A percentile compares a stretch with the other conserved stretches of the same genome.
Evolutionary conservation across 2,113 vertebrate genomes (phyloP).

Genomic region (Corvus hawaiiensis): DNA sequence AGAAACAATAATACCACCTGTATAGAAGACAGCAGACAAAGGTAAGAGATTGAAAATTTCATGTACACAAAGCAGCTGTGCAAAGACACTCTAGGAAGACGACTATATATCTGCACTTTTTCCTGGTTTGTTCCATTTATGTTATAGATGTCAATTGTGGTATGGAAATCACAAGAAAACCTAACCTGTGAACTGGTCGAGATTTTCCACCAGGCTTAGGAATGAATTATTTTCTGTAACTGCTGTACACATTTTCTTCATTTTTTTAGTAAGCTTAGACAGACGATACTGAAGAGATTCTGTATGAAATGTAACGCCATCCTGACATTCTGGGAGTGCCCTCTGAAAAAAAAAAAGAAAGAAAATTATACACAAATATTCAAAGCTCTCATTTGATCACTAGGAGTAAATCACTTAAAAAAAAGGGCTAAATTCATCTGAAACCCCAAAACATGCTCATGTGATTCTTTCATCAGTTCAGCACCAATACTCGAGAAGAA

Average conservation of each 20-base stretch:
- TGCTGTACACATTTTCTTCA: constrained; percentile 85
- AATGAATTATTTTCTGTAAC: constrained; percentile 77
- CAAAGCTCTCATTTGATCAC: background rate
- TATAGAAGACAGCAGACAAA: background rate
- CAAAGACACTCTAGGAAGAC: background rate
- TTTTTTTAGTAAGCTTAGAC: constrained; percentile 80
- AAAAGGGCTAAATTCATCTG: background rate
- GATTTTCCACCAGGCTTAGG: constrained; percentile 81
- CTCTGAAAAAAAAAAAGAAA: constrained; percentile 12
- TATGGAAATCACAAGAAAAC: background rate
- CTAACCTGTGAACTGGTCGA: constrained; percentile 88
- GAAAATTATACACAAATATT: background rate
- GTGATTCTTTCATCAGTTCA: background rate
- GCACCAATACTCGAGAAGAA: background rate
- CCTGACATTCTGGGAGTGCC: background rate
- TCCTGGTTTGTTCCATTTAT: background rate
- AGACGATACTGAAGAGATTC: constrained; percentile 81
- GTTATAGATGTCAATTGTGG: background rate
- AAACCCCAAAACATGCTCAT: background rate
- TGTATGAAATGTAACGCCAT: background rate
- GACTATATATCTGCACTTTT: background rate
- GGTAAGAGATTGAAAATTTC: background rate
- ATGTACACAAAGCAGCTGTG: rapidly evolving
- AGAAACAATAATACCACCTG: constrained; percentile 86
- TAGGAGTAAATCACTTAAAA: background rate